These are phyloP conservation scores for Alouatta palliata DNA, from an alignment of 2,113 vertebrate genomes.

Conservation along the genomic window DNA sequence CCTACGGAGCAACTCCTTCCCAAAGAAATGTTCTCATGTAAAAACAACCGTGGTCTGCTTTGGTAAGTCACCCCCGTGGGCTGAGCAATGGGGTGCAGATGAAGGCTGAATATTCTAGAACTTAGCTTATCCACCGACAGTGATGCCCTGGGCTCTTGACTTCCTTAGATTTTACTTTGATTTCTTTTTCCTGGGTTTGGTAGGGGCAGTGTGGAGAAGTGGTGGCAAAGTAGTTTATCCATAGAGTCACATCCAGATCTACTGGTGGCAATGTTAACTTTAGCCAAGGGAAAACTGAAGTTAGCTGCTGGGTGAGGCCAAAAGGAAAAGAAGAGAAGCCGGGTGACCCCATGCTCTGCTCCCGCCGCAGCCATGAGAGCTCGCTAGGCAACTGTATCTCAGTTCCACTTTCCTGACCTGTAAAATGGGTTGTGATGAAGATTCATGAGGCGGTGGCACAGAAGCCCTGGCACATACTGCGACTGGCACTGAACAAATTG, in stretches of 20 bases:
- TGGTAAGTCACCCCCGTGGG: not conserved
- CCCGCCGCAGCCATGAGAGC: not conserved
- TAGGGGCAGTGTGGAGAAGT: not conserved
- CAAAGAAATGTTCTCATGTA: not conserved
- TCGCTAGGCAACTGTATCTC: accelerated
- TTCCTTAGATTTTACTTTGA: not conserved
- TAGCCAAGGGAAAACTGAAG: not conserved
- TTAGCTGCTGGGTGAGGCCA: not conserved
- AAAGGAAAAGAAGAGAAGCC: not conserved
- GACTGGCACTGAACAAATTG: not conserved
- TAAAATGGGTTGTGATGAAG: not conserved
- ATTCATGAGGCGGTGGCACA: not conserved
- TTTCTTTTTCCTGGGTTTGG: not conserved
- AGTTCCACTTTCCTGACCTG: not conserved
- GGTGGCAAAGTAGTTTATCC: not conserved
- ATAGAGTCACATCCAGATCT: not conserved
- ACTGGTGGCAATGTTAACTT: not conserved
- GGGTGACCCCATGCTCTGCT: accelerated
- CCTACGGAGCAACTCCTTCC: not conserved
- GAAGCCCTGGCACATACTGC: not conserved
- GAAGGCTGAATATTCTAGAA: not conserved
- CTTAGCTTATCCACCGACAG: not conserved
- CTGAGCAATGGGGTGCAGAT: not conserved
- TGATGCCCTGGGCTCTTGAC: not conserved
- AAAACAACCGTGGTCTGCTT: not conserved